Base-by-base conservation (phyloP, 2,797 vertebrate genomes). In the Melanotaenia boesemani region DNA sequence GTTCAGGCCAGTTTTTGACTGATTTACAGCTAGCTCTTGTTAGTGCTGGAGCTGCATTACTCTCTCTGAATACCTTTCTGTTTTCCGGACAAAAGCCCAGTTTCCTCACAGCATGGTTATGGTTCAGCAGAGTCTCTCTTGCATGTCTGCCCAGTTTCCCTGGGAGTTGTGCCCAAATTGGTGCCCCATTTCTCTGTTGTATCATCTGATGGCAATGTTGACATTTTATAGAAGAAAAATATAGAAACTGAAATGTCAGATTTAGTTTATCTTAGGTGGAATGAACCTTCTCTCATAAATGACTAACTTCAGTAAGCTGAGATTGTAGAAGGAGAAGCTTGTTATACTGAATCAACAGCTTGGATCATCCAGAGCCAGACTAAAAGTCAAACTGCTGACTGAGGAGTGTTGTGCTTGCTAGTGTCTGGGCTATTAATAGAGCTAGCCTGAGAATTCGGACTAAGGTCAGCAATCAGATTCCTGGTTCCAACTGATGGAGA, bases 391-490 rank as follows among this genome's bases (percentile, higher is more conserved):
- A 77, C 83, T 91, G 88, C 92, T 91, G 87, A 88, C 84, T 89
- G 91, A 68, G 88, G 88, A 93, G 89, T 85, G 89, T 90, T 91
- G 77, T 73, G 69, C 83, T 83, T 32, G 39, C 80, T 90, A 68
- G 88, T 85, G 91, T 93, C 86, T 92, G 87, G 65, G 75, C 89
- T 95, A 95, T 95, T 92, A 89, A 93, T 94, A 95, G 93, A 90
- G 79, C 73, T 86, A 81, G 94, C 93, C 92, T 95, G 94, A 95
- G 94, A 95, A 95, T 94, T 84, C 75, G 90, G 89, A 87, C 92
- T 77, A 90, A 92, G 93, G 93, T 94, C 92, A 93, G 91, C 90
- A 86, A 86, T 89, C 84, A 89, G 88, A 92, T 92, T 93, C 89
- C 89, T 89, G 79, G 85, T 88, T 74, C 81, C 88, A 85, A 89